Conservation (phyloP, 2,113 vertebrate species). For the Hyperoodon ampullatus region DNA sequence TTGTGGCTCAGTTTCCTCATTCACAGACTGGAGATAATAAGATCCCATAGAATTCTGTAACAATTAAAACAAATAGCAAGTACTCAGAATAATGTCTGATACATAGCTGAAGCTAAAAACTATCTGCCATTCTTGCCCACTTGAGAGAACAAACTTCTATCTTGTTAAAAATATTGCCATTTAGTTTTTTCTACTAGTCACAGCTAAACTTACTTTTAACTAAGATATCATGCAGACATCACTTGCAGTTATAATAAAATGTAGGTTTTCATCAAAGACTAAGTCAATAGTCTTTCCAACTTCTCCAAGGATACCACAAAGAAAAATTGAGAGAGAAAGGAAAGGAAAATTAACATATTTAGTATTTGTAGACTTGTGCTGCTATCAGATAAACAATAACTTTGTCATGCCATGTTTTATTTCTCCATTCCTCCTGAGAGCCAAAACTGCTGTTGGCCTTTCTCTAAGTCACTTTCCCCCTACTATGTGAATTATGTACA, state of each 20-base stretch:
- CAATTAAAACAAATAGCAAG: not conserved
- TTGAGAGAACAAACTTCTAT: not conserved
- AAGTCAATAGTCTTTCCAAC: not conserved
- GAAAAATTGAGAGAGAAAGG: not conserved
- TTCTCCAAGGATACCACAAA: not conserved
- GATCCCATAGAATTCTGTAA: not conserved
- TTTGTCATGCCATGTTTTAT: not conserved
- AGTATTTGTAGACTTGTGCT: not conserved
- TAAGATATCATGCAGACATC: not conserved
- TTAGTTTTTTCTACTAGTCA: not conserved
- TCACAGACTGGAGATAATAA: not conserved
- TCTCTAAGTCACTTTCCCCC: not conserved
- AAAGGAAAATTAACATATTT: not conserved
- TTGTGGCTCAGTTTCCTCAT: not conserved
- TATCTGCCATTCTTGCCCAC: not conserved
- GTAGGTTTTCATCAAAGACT: not conserved
- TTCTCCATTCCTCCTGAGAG: not conserved
- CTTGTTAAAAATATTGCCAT: not conserved
- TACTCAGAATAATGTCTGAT: not conserved
- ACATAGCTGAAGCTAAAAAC: not conserved
- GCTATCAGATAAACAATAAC: not conserved
- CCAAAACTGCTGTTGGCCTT: not conserved
- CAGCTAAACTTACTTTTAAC: not conserved
- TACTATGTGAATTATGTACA: not conserved
- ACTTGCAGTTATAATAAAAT: not conserved